phyloP scores from a whole-genome alignment of 2,797 vertebrate genomes.

The Hipposideros larvatus region DNA sequence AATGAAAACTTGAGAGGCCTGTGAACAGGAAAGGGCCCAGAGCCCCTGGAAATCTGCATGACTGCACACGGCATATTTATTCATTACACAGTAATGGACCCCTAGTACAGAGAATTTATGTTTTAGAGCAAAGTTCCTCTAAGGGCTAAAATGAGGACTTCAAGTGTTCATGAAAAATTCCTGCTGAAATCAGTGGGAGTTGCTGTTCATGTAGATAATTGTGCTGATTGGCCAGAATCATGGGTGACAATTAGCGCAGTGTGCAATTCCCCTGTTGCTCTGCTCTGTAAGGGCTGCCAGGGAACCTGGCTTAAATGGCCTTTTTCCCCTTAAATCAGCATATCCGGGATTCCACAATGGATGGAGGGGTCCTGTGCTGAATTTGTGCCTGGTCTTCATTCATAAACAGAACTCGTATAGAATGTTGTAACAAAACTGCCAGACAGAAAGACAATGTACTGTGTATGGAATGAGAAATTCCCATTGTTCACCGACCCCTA shows the following conservation, averaged over 20 bases:
- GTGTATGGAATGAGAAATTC: background rate
- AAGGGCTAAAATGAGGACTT: slow-evolving; percentile 25
- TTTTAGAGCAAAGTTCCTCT: slow-evolving; percentile 12
- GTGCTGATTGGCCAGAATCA: background rate
- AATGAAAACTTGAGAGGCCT: background rate
- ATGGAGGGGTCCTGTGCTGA: background rate
- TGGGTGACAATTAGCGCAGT: background rate
- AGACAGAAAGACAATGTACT: background rate
- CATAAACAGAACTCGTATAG: background rate
- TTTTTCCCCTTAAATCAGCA: background rate
- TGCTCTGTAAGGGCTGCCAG: background rate
- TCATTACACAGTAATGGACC: background rate
- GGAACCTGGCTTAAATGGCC: background rate
- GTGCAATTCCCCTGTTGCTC: background rate
- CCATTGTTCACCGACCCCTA: background rate
- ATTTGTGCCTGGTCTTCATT: background rate
- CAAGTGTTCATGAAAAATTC: background rate
- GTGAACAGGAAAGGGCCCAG: background rate
- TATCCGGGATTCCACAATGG: background rate
- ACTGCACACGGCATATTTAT: background rate
- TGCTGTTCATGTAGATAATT: background rate
- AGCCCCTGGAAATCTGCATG: background rate
- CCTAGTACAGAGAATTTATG: slow-evolving; percentile 26
- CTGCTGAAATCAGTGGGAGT: slow-evolving; percentile 21
- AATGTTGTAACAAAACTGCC: background rate